A percentile compares a stretch with the other conserved stretches of the same genome.
phyloP scores from a whole-genome alignment of 2,797 vertebrate genomes.

The Micromesistius poutassou region DNA sequence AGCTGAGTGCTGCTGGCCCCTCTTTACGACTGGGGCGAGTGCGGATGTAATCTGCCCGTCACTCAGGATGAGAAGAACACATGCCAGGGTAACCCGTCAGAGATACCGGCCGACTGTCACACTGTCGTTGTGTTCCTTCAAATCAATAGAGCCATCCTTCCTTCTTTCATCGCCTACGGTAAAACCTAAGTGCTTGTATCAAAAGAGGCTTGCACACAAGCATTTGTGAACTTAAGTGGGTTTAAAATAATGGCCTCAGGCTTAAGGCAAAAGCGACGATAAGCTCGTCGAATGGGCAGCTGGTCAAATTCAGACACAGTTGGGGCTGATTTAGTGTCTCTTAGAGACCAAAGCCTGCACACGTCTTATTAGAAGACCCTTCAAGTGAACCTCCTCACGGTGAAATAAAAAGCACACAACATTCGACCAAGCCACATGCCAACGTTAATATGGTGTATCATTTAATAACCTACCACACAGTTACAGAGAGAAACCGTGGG shows the following conservation, averaged over 20 bases:
- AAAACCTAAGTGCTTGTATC: not conserved
- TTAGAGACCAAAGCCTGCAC: not conserved
- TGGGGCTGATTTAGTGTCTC: not conserved
- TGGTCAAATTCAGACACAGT: not conserved
- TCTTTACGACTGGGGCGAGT: not conserved
- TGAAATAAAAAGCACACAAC: not conserved
- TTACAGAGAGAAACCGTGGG: too few relatives aligned
- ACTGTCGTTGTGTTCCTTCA: not conserved
- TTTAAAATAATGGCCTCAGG: not conserved
- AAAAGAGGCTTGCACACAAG: not conserved
- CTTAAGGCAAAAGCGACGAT: not conserved
- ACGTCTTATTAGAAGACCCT: not conserved
- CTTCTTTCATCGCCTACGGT: not conserved
- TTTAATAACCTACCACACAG: not conserved
- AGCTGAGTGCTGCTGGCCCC: too few relatives aligned
- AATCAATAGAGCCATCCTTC: not conserved
- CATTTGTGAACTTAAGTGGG: not conserved
- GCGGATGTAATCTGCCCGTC: not conserved
- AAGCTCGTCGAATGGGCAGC: not conserved
- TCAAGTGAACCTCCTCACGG: not conserved
- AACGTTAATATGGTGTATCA: not conserved
- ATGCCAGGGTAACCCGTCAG: not conserved
- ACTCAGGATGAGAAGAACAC: not conserved
- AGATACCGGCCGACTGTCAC: not conserved
- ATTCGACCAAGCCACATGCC: not conserved